Base-by-base conservation (phyloP, 2,888 invertebrate genomes). In the Drosophila hamatofila region DNA sequence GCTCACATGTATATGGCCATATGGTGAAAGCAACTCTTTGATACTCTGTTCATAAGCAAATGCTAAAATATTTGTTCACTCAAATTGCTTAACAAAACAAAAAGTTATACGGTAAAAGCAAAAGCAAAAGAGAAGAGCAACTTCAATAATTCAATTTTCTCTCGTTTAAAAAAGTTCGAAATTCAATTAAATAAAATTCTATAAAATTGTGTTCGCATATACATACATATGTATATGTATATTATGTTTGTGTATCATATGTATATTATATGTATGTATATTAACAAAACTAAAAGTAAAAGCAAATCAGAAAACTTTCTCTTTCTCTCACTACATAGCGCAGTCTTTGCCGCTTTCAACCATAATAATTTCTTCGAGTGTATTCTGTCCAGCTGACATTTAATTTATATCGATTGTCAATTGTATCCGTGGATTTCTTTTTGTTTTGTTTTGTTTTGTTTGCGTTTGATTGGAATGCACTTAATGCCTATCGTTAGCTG, bases 381-480 rank as follows among this genome's bases (percentile, higher is more conserved):
- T 9, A 39, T 9, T 3, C 18, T 18, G 33, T 27, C 0, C 25
- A n/a, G 25, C 25, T 18, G 23, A n/a, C 3, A 46, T 4, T 25
- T 49, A 37, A 18, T 27, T 46, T 33, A 49, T 83, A 86, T 86
- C 64, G 83, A 80, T 85, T 80, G 56, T 48, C 37, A 77, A 68
- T 61, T 68, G 48, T 60, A 18, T 27, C 18, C 27, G 12, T 18
- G 27, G n/a, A 8, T n/a, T 14, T 30, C 9, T 27, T 30, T 30
- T 9, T 30, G 27, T 30, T 27, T 25, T n/a, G 9, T 58, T 51
- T 44, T 44, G 56, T 65, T 18, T 49, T 49, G 27, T 49, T 49
- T 46, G 12, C 68, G 63, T 72, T 86, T 83, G 72, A 86, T 86
- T 76, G 87, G 33, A 72, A 67, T 72, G 56, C 68, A 58, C 25